A percentile compares a stretch with the other conserved stretches of the same genome.
These are phyloP conservation scores for Chauna torquata DNA, from an alignment of 2,113 vertebrate genomes.

Conservation along the genomic window DNA sequence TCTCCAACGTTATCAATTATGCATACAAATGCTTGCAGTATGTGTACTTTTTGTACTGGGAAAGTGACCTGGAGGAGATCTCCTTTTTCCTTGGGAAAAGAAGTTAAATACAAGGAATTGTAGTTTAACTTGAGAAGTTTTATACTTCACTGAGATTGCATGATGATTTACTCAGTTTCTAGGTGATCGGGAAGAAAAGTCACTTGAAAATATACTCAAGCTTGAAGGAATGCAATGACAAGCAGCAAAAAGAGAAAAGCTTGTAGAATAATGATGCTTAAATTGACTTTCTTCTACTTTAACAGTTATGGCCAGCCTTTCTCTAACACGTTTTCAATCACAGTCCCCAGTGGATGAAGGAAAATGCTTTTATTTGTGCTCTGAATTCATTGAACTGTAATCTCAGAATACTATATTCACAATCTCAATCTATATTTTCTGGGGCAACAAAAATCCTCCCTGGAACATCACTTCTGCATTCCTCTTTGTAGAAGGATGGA, in stretches of 20 bases:
- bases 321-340: constrained; percentile 17
- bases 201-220: not conserved
- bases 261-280: not conserved
- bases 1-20: constrained; percentile 25
- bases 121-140: not conserved
- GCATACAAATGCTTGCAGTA: not conserved
- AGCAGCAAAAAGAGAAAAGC: not conserved
- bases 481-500: not conserved
- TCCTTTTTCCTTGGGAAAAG: not conserved
- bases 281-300: constrained; percentile 7
- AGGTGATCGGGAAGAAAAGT: not conserved
- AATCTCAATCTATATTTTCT: not conserved
- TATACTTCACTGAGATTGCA: not conserved
- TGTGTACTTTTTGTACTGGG: not conserved
- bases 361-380: constrained; percentile 40
- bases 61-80: not conserved
- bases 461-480: not conserved
- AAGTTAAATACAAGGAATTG: not conserved
- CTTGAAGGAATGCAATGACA: not conserved
- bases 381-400: constrained; percentile 21
- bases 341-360: not conserved
- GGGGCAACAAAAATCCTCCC: not conserved
- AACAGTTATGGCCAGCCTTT: constrained; percentile 10
- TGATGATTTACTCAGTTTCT: not conserved
- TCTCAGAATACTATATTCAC: constrained; percentile 25